Base-by-base conservation (phyloP, 2,113 vertebrate species). In the Echinops telfairi region DNA sequence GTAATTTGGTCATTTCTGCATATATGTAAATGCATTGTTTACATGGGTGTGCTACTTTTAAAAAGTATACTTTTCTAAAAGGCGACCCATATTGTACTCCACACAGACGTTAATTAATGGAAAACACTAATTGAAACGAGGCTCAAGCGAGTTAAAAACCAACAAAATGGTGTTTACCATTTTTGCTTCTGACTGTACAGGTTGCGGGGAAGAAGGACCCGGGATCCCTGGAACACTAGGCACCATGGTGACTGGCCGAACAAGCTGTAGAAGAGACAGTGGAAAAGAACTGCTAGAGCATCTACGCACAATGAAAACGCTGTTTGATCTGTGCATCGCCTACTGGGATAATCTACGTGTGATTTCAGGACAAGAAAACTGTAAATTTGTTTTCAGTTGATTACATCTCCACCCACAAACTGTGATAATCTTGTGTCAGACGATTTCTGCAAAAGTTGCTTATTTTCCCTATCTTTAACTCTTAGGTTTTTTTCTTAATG, bases 161-260 rank as follows among this genome's bases (percentile, higher is more conserved):
- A 86, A 71, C 70, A 84, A 83, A 97, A 96, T 91, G 90, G 95
- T 95, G 96, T 97, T 98, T 99, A 99, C 99, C 99, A 99, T 99
- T 98, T 99, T 99, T 98, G 99, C 99, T 98, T 99, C 99, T 98
- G 99, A 99, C 97, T 99, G 99, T 98, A 98, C 98, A 95, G 99
- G 99, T 92, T 99, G 99, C 96, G 99, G 99, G 96, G 99, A 99
- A 83, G 99, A 99, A 97, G 99, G 99, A 97, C 99, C 99, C 97
- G 99, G 99, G 97, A 99, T 99, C 97, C 99, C 99, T 96, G 99
- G 99, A 97, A 99, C 98, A 97, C 98, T 99, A 99, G 99, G 99
- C 99, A 99, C 99, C 98, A 99, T 98, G 99, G 99, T 99, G 99
- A 99, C 98, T 97, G 99, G 99, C 98, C 99, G 99, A 98, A 99